Evolutionary conservation across 2,797 vertebrate species (phyloP).

Genomic region (Semotilus atromaculatus): DNA sequence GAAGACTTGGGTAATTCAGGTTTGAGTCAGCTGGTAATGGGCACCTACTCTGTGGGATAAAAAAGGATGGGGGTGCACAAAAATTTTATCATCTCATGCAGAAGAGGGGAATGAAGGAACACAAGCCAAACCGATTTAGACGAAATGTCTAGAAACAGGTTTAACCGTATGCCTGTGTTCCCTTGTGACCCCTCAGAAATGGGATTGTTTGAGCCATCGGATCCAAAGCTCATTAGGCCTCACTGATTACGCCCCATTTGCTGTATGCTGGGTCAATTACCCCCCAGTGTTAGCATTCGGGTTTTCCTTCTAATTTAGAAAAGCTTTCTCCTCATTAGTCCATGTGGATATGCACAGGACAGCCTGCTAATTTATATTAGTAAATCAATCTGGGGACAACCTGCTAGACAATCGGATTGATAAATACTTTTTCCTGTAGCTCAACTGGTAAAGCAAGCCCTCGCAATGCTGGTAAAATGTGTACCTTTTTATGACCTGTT

Average conservation of each 20-base stretch:
- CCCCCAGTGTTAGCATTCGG: constrained; percentile 28
- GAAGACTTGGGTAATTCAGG: constrained; percentile 42
- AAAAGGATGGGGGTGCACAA: not conserved
- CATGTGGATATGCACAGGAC: constrained; percentile 35
- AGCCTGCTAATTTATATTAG: constrained; percentile 39
- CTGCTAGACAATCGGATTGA: constrained; percentile 6
- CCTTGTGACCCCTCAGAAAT: constrained; percentile 30
- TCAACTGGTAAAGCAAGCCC: not conserved
- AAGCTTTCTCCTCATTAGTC: constrained; percentile 35
- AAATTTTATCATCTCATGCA: constrained; percentile 12
- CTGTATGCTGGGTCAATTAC: constrained; percentile 55
- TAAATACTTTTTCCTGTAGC: not conserved
- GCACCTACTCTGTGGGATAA: constrained; percentile 23
- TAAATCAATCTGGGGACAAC: constrained; percentile 26
- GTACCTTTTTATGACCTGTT: not conserved
- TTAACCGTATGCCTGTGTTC: constrained; percentile 32
- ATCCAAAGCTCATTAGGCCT: constrained; percentile 51
- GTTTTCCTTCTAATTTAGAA: constrained; percentile 47
- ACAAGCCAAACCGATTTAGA: constrained; percentile 5
- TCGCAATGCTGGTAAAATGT: not conserved
- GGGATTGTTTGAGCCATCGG: constrained; percentile 38
- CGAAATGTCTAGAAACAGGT: constrained; percentile 23
- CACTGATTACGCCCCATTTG: constrained; percentile 53
- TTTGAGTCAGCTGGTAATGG: constrained; percentile 21
- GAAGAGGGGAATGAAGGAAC: constrained; percentile 14